Evolutionary conservation across 2,888 invertebrate genomes (phyloP).

Genomic region (Chrysomela aeneicollis): DNA sequence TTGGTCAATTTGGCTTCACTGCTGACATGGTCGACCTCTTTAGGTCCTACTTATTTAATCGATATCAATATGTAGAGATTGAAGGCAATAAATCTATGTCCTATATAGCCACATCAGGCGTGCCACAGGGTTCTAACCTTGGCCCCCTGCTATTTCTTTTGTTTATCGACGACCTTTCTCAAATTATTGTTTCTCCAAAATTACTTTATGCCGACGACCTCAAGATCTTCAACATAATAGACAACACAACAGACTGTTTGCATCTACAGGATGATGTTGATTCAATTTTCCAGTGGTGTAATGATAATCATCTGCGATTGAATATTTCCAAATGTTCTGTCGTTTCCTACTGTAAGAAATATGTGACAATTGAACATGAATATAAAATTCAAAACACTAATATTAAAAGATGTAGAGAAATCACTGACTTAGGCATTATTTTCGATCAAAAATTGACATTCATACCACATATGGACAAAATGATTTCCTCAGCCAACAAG

Average conservation of each 20-base stretch:
- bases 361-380: neutral
- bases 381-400: neutral
- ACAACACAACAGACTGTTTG: neutral
- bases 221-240: neutral
- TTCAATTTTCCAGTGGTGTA: neutral
- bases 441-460: neutral
- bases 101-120: neutral
- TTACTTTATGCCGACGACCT: neutral
- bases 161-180: constrained; percentile 1
- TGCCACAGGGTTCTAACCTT: neutral
- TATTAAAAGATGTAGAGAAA: neutral
- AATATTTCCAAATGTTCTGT: neutral
- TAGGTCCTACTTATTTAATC: constrained; percentile 1
- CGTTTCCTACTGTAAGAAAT: neutral
- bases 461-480: neutral
- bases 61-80: neutral
- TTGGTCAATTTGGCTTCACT: neutral
- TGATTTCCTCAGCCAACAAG: neutral
- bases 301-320: neutral
- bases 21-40: neutral
- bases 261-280: neutral
- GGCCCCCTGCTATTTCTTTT: neutral
- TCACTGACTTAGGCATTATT: neutral
- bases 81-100: neutral
- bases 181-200: neutral